A percentile compares a stretch with the other conserved stretches of the same genome.
Conservation (phyloP, 1,140 invertebrate genomes). For the Pseudomyrmex pallidus region DNA sequence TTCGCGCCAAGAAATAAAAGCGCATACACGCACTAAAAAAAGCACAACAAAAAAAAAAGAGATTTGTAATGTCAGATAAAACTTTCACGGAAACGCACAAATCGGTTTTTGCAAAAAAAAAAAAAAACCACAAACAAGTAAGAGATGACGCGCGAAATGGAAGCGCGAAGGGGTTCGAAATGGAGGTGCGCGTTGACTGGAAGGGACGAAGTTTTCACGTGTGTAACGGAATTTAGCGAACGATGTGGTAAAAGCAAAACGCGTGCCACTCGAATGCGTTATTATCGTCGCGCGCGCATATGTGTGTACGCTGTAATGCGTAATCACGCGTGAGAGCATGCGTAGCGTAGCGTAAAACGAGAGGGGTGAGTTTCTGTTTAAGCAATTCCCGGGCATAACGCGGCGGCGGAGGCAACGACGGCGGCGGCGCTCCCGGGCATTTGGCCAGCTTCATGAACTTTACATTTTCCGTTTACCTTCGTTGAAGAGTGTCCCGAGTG, state of each 20-base stretch:
- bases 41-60: not conserved
- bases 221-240: constrained; percentile 56
- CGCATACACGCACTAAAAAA: no score
- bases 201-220: constrained; percentile 48
- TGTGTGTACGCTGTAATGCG: constrained; percentile 42
- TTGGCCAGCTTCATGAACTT: constrained; percentile 51
- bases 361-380: constrained; percentile 52
- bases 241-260: constrained; percentile 62
- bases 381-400: constrained; percentile 52
- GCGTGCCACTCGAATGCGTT: constrained; percentile 42
- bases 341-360: constrained; percentile 42
- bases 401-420: not conserved
- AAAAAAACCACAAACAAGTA: not conserved
- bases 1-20: not conserved
- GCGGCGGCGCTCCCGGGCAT: constrained; percentile 18
- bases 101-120: constrained; percentile 15
- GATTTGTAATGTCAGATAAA: constrained; percentile 10
- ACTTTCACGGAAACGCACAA: not conserved
- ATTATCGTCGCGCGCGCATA: constrained; percentile 44
- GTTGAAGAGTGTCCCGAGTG: constrained; percentile 4
- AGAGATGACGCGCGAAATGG: not conserved
- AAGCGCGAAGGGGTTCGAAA: constrained; percentile 39
- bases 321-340: constrained; percentile 56
- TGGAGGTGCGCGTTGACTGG: constrained; percentile 23
- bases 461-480: constrained; percentile 51